Base-by-base conservation (phyloP, 2,797 vertebrate species). In the Propithecus deckenii region DNA sequence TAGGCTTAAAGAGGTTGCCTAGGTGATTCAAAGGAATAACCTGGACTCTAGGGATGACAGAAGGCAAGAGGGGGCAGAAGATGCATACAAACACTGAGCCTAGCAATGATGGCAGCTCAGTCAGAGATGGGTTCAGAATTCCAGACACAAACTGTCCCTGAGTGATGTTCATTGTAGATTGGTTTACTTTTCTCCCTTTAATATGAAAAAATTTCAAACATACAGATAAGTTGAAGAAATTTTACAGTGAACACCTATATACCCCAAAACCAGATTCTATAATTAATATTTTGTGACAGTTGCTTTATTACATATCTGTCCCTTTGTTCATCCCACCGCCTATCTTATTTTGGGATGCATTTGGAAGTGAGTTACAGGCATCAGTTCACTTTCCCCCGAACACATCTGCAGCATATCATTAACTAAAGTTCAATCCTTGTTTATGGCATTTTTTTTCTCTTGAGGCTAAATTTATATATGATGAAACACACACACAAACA, bases 401-500 rank as follows among this genome's bases (percentile, higher is more conserved):
- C 46, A 84, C n/a, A 89, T 88, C 65, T 52, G 80, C 11, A 87
- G 30, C n/a, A 65, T 76, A 63, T 9, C 72, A 88, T 78, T 88
- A 85, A 72, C 38, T 89, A 25, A 63, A 87, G 25, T 61, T 94
- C 28, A 84, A 17, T 94, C 67, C 67, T 89, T 95, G 25, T 30
- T 69, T 86, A 52, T 74, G 46, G 32, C 5, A 46, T 38, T 61
- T n/a, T 86, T 92, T 72, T 15, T 35, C 41, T 74, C 48, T 81
- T 75, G 67, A 86, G 17, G 48, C 95, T 81, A 94, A 83, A 95
- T 95, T 79, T 94, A 87, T 55, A 50, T 30, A 69, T 22, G 83
- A 46, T 46, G 28, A 80, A 91, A 76, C 12, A 91, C n/a, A 94
- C 5, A 65, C 28, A 93, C 22, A 7, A 14, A 65, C 63, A 65